Evolutionary conservation across 1,140 invertebrate genomes (phyloP).

Genomic region (Calliphora vicina): DNA sequence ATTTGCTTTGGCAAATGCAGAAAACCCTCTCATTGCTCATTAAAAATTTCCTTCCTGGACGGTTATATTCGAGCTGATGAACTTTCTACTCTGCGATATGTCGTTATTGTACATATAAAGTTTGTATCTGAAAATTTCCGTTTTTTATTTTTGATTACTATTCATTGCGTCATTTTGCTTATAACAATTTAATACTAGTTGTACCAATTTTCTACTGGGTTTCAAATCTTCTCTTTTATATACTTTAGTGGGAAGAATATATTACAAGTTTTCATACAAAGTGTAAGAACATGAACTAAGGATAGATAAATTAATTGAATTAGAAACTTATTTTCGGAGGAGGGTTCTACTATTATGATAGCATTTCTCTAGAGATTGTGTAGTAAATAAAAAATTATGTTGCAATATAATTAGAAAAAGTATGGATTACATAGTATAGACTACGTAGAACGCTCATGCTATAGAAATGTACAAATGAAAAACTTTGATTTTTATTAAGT

Average conservation of each 20-base stretch:
- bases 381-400: constrained; percentile 2
- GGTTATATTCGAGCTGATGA: too few species aligned
- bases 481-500: background rate
- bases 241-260: background rate
- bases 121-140: too few species aligned
- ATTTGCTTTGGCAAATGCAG: too few species aligned
- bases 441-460: background rate
- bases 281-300: background rate
- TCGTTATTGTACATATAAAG: too few species aligned
- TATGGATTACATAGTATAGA: background rate
- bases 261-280: background rate
- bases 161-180: too few species aligned
- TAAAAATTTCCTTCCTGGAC: too few species aligned
- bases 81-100: too few species aligned
- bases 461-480: background rate
- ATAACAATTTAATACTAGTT: too few species aligned
- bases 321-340: background rate
- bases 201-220: background rate
- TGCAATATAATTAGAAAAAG: constrained; percentile 7
- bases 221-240: background rate
- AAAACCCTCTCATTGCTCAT: too few species aligned
- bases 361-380: background rate
- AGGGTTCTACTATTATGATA: background rate
- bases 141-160: too few species aligned
- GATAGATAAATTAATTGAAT: constrained; percentile 17